phyloP scores from a whole-genome alignment of 2,888 invertebrate species.

The Spialia ferax region DNA sequence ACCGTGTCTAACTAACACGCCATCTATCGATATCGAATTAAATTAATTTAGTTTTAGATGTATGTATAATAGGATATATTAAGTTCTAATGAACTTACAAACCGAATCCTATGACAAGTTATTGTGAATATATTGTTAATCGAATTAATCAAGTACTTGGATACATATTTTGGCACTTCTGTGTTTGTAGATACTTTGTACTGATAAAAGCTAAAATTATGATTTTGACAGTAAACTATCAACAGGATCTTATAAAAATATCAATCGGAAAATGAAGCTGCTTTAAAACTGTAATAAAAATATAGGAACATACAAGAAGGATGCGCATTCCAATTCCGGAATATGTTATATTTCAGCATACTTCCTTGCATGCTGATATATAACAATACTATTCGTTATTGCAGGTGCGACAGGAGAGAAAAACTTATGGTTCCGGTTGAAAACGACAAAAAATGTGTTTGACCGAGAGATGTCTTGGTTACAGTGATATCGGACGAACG shows the following conservation, averaged over 20 bases:
- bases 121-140: not conserved
- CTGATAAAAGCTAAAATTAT: not conserved
- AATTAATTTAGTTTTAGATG: constrained; percentile 8
- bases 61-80: not conserved
- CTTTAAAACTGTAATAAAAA: not conserved
- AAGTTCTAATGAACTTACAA: not conserved
- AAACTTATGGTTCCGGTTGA: constrained; percentile 64
- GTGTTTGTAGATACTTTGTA: no score
- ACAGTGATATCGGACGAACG: constrained; percentile 75
- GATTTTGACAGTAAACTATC: not conserved
- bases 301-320: not conserved
- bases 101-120: not conserved
- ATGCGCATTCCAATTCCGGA: constrained; percentile 71
- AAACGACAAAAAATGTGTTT: constrained; percentile 82
- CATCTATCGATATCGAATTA: constrained; percentile 18
- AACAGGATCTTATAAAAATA: not conserved
- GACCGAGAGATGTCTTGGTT: constrained; percentile 67
- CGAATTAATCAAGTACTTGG: not conserved
- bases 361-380: constrained; percentile 52
- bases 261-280: constrained; percentile 34
- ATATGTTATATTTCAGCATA: constrained; percentile 62
- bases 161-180: not conserved
- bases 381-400: constrained; percentile 59
- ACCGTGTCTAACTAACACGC: constrained; percentile 12
- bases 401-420: constrained; percentile 66